Base-by-base conservation (phyloP, 2,888 invertebrate species). In the Theretra japonica region DNA sequence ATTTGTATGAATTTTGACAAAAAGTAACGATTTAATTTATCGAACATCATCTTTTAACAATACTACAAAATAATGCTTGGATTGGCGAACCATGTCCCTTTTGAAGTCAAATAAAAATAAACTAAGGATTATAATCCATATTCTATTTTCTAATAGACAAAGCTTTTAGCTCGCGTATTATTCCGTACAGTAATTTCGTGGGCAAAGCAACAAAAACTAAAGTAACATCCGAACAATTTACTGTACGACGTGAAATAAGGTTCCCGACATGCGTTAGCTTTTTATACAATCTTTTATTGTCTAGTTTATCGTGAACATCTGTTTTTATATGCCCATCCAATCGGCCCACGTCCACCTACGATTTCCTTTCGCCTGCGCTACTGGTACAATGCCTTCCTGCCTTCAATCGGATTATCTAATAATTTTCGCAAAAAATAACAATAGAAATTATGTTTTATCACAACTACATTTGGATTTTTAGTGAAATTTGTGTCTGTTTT, bases 291-390 rank as follows among this genome's bases (percentile, higher is more conserved):
- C 41, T 23, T 62, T 65, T 48, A 65, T 48, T 65, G 65, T 65
- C 11, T 65, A 65, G 65, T 65, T 65, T 65, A 65, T 65, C 48
- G 23, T 15, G 48, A 48, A 65, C 65, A 48, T 65, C 41, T 65
- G 65, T 41, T 65, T 65, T 65, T 48, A 65, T 65, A 65, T 65
- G 65, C 23, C 41, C 65, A 65, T 65, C 15, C 48, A 65, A 65
- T 65, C 65, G 41, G 17, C 65, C 65, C 48, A 65, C 65, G 65
- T 65, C 41, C 65, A 65, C 41, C 65, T 48, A 65, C 23, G 21
- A 48, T 65, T 65, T 65, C 41, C 21, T 65, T 65, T 48, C 6
- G 23, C 15, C 21, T 41, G n/a, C 33, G 21, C 41, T 62, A 65
- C 23, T 48, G 41, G 41, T 60, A 60, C 19, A 19, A 59, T 59